A percentile compares a stretch with the other conserved stretches of the same genome.
Evolutionary conservation across 2,797 vertebrate species (phyloP).

Genomic region (Peromyscus attwateri): DNA sequence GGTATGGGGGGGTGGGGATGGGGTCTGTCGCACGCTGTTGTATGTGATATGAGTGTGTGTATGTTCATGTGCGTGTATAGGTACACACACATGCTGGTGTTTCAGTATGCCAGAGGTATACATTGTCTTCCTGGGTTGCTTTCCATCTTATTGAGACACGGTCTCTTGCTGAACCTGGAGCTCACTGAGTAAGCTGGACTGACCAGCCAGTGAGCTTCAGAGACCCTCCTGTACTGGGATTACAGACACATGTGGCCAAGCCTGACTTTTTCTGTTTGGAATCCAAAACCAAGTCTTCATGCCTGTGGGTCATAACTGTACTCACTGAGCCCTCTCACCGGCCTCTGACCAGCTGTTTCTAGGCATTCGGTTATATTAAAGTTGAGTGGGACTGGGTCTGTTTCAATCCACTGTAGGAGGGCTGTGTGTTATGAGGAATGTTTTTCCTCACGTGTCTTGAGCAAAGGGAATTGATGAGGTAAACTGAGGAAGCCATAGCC

Average conservation of each 20-base stretch:
- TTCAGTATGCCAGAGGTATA: not conserved
- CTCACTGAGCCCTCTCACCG: not conserved
- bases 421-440: not conserved
- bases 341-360: not conserved
- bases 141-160: not conserved
- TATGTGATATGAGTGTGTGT: not conserved
- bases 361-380: not conserved
- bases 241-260: not conserved
- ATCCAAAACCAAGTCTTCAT: not conserved
- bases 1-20: too few relatives aligned
- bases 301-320: not conserved
- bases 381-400: not conserved
- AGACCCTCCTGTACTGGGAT: too few relatives aligned
- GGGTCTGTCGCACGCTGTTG: not conserved
- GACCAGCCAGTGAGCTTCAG: not conserved
- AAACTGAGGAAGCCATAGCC: fast-evolving
- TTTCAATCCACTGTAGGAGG: not conserved
- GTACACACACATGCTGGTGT: not conserved
- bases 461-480: not conserved
- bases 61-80: not conserved
- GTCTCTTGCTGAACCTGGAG: not conserved
- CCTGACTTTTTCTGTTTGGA: not conserved
- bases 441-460: not conserved
- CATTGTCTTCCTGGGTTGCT: not conserved
- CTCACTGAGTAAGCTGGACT: not conserved